phyloP scores from a whole-genome alignment of 1,140 invertebrate genomes.

The Calephelis virginiensis region DNA sequence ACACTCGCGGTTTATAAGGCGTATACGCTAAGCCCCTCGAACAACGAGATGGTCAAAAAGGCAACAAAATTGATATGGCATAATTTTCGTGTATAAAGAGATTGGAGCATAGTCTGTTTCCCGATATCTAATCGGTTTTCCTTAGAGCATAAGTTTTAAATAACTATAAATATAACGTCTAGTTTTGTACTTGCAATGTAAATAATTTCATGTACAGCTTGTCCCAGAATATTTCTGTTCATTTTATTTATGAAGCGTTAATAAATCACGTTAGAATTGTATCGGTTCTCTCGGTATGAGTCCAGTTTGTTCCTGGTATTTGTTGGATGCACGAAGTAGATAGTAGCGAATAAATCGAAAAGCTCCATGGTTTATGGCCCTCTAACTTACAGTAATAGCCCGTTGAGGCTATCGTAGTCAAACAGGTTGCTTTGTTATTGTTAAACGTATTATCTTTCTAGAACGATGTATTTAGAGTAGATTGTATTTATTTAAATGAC shows the following conservation, averaged over 20 bases:
- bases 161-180: too few species aligned
- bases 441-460: slow-evolving; percentile 14
- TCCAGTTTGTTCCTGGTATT: slow-evolving; percentile 33
- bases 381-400: slow-evolving; percentile 12
- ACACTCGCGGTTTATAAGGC: too few species aligned
- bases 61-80: too few species aligned
- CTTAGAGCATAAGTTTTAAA: too few species aligned
- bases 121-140: too few species aligned
- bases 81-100: too few species aligned
- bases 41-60: too few species aligned
- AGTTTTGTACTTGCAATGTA: too few species aligned
- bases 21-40: too few species aligned
- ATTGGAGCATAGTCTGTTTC: too few species aligned
- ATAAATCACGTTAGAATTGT: slow-evolving; percentile 22
- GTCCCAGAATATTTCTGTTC: not conserved
- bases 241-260: slow-evolving; percentile 12
- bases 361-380: slow-evolving; percentile 32
- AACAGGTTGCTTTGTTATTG: slow-evolving; percentile 15
- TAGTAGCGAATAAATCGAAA: slow-evolving; percentile 54
- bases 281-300: slow-evolving; percentile 21
- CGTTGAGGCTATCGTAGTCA: slow-evolving; percentile 9
- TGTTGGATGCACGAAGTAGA: slow-evolving; percentile 55
- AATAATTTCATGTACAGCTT: too few species aligned
- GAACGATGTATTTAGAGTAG: slow-evolving; percentile 12
- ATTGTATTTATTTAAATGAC: slow-evolving; percentile 5